These are phyloP conservation scores for Centruroides sculpturatus DNA, from an alignment of 1,140 invertebrate species.

Conservation along the genomic window DNA sequence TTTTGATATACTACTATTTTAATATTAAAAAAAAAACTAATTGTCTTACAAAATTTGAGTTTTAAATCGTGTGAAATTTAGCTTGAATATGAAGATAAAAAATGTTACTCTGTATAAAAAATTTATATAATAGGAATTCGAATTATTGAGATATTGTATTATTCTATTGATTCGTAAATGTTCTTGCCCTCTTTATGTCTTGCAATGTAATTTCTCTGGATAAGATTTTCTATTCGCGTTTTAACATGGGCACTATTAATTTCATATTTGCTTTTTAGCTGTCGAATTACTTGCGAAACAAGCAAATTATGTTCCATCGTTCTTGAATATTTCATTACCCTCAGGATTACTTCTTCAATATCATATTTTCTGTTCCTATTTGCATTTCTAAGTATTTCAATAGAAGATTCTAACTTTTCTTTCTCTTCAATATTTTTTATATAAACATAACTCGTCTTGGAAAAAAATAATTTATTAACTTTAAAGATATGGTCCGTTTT, in stretches of 20 bases:
- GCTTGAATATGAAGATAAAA: too few species aligned
- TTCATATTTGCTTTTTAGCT: slow-evolving; percentile 86
- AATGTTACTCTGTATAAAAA: too few species aligned
- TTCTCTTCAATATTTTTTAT: slow-evolving; percentile 71
- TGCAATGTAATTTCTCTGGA: slow-evolving; percentile 95
- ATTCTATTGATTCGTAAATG: neutral
- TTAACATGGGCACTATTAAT: slow-evolving; percentile 96
- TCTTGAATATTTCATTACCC: slow-evolving; percentile 98
- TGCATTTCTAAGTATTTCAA: slow-evolving; percentile 68
- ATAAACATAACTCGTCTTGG: slow-evolving; percentile 77
- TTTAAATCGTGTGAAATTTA: too few species aligned
- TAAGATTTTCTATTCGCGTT: slow-evolving; percentile 95
- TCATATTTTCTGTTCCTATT: slow-evolving; percentile 99
- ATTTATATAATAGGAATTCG: too few species aligned
- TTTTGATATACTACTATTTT: too few species aligned
- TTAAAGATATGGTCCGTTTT: slow-evolving; percentile 80
- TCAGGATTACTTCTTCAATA: slow-evolving; percentile 97
- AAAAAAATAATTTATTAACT: slow-evolving; percentile 95
- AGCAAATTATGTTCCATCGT: slow-evolving; percentile 86
- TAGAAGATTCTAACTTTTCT: too few species aligned
- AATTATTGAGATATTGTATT: too few species aligned
- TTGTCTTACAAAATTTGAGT: too few species aligned
- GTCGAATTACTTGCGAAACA: slow-evolving; percentile 91
- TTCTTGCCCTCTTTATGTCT: slow-evolving; percentile 80
- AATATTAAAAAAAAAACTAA: too few species aligned